Conservation (phyloP, 2,113 vertebrate genomes). For the Burhinus oedicnemus region DNA sequence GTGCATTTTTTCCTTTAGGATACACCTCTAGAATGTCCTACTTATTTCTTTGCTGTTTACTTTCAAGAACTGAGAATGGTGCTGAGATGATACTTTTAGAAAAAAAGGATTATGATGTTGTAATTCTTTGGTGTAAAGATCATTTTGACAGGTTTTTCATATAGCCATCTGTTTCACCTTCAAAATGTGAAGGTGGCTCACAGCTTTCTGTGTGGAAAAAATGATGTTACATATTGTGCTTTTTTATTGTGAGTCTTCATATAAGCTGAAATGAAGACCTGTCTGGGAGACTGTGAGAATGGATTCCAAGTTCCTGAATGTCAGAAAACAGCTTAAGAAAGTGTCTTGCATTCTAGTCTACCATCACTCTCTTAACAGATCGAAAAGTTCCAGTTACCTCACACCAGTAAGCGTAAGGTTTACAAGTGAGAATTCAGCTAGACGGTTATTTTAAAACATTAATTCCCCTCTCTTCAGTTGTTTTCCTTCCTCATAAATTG, state of each 20-base stretch:
- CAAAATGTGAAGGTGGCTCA: not conserved
- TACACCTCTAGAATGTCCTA: slow-evolving; percentile 36
- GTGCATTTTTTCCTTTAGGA: slow-evolving; percentile 28
- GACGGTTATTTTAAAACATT: not conserved
- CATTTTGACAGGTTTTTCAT: not conserved
- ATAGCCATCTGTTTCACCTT: not conserved
- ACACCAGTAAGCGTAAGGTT: not conserved
- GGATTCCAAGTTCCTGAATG: not conserved
- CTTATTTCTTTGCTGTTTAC: slow-evolving; percentile 10
- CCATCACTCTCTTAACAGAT: not conserved
- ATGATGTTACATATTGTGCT: not conserved
- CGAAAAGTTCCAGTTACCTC: not conserved
- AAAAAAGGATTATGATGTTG: not conserved
- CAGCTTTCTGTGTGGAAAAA: not conserved
- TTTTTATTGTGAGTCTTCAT: not conserved
- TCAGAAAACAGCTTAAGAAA: not conserved
- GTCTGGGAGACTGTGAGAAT: not conserved
- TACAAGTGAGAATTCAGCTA: not conserved
- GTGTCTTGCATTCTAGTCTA: not conserved
- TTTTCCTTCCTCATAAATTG: not conserved
- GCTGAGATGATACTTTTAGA: not conserved
- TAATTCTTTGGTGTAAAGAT: not conserved
- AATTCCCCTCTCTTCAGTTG: not conserved
- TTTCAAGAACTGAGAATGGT: slow-evolving; percentile 8
- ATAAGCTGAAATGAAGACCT: not conserved